These are phyloP conservation scores for Copidosoma floridanum DNA, from an alignment of 1,140 invertebrate species.

Conservation along the genomic window DNA sequence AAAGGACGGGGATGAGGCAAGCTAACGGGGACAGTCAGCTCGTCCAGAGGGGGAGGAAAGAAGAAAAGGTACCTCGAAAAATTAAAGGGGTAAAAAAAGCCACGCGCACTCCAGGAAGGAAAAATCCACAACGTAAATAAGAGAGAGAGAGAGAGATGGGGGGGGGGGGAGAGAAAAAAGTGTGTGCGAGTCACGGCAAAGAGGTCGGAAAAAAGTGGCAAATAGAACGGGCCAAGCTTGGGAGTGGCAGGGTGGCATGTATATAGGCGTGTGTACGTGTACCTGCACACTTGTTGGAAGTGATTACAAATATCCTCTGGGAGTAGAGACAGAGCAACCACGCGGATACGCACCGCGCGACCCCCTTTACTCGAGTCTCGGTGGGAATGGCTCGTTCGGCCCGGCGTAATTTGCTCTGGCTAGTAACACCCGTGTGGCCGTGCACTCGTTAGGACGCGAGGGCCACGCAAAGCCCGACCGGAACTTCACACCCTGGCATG, in stretches of 20 bases:
- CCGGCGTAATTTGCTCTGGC: conserved; percentile 15
- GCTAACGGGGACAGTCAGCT: too few relatives aligned
- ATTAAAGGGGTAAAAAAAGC: background rate
- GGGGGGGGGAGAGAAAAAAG: background rate
- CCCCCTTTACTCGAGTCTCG: conserved; percentile 32
- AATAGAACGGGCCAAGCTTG: background rate
- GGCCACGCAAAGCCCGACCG: too few relatives aligned
- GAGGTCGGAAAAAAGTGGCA: background rate
- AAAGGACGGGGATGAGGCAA: background rate
- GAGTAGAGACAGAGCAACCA: conserved; percentile 3
- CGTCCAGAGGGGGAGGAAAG: background rate
- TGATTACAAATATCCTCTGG: conserved; percentile 40
- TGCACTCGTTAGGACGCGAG: too few relatives aligned
- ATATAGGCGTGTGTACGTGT: too few relatives aligned
- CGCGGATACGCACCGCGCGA: background rate
- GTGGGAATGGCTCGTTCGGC: conserved; percentile 32
- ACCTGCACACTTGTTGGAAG: conserved; percentile 33
- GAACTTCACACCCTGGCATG: background rate
- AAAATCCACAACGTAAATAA: conserved; percentile 6
- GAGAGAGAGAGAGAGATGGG: too few relatives aligned
- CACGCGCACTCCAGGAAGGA: background rate
- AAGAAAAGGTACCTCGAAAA: background rate
- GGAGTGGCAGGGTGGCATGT: too few relatives aligned
- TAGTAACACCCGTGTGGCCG: too few relatives aligned
- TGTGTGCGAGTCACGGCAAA: background rate